Conservation (phyloP, 2,113 vertebrate genomes). For the Siniperca chuatsi region DNA sequence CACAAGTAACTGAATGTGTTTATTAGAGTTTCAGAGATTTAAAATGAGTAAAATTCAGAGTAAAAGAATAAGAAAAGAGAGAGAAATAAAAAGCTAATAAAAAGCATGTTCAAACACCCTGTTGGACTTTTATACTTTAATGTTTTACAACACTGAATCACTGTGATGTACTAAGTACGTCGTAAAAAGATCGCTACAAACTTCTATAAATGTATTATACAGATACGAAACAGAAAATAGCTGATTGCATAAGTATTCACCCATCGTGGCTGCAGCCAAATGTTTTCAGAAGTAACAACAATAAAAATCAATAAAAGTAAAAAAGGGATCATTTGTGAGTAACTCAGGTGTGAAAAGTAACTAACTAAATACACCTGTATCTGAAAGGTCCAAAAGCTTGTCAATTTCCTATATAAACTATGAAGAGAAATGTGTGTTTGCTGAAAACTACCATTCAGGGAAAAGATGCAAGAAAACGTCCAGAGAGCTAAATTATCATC, state of each 20-base stretch:
- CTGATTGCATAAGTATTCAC: not conserved
- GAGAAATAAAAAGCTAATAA: constrained; percentile 11
- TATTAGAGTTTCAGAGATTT: constrained; percentile 64
- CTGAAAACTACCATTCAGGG: no score
- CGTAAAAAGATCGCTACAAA: not conserved
- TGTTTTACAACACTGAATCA: constrained; percentile 23
- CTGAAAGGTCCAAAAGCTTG: not conserved
- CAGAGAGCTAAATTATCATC: not conserved
- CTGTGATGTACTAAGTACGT: not conserved
- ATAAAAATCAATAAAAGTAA: not conserved
- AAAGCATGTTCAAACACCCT: constrained; percentile 19
- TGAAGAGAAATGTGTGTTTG: not conserved
- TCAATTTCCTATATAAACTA: not conserved
- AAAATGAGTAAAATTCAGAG: constrained; percentile 46
- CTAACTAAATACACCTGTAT: not conserved
- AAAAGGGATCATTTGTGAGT: not conserved
- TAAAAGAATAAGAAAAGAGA: constrained; percentile 25
- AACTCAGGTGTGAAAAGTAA: not conserved
- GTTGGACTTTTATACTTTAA: not conserved
- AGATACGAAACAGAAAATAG: not conserved
- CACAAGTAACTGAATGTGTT: constrained; percentile 49
- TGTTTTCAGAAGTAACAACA: not conserved
- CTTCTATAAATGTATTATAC: not conserved
- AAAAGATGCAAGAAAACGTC: not conserved
- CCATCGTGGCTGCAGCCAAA: not conserved